Conservation (phyloP, 2,113 vertebrate species). For the Chaenocephalus aceratus region DNA sequence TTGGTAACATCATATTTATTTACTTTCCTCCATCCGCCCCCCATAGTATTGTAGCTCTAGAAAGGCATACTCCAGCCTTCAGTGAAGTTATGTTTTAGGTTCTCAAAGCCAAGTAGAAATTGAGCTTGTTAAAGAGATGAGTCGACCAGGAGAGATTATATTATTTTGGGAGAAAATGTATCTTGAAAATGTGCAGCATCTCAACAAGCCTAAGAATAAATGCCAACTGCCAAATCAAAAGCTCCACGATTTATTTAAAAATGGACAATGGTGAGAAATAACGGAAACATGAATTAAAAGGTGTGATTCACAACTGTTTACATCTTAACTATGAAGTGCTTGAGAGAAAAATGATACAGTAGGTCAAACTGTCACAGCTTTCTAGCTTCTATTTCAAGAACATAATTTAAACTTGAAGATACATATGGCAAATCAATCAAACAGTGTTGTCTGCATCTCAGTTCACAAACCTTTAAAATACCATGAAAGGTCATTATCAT, state of each 20-base stretch:
- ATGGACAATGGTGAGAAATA: not conserved
- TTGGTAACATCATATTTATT: no score
- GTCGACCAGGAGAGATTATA: not conserved
- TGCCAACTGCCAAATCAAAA: not conserved
- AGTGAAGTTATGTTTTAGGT: slow-evolving; percentile 17
- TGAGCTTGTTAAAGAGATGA: not conserved
- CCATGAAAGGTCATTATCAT: no score
- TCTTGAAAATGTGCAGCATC: not conserved
- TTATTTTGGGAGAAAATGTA: not conserved
- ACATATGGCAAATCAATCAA: not conserved
- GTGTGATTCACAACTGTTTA: no score
- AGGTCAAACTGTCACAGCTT: not conserved
- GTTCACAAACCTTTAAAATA: no score
- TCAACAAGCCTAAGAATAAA: not conserved
- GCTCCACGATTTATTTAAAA: not conserved
- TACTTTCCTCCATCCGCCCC: no score
- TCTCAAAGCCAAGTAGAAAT: not conserved
- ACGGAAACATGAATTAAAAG: no score
- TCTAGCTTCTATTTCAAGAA: not conserved
- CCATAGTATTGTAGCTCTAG: not conserved
- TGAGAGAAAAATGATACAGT: not conserved
- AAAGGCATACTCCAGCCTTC: slow-evolving; percentile 41
- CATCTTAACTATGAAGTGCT: no score
- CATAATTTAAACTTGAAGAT: not conserved
- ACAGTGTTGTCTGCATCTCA: not conserved